A percentile compares a stretch with the other conserved stretches of the same genome.
phyloP scores from a whole-genome alignment of 1,140 invertebrate genomes.

The Bilobella aurantiaca region DNA sequence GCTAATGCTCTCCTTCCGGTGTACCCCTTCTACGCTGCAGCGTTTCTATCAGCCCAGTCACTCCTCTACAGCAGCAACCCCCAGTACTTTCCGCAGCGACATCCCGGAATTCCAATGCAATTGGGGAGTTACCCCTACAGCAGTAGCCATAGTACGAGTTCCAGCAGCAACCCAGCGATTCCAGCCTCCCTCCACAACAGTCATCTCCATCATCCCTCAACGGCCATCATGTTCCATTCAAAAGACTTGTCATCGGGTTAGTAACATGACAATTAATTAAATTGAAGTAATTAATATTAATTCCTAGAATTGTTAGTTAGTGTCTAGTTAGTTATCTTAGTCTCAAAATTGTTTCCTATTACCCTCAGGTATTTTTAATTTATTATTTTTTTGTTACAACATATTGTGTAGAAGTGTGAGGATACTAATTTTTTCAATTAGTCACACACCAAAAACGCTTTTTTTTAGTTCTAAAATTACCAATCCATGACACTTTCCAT shows the following conservation, averaged over 20 bases:
- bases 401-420: neutral
- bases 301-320: neutral
- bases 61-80: slow-evolving; percentile 27
- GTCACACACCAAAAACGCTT: no score
- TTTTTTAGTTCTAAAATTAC: no score
- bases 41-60: slow-evolving; percentile 33
- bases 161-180: neutral
- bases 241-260: slow-evolving; percentile 23
- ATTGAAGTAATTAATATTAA: neutral
- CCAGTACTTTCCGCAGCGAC: neutral
- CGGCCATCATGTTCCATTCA: slow-evolving; percentile 29
- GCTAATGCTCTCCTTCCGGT: slow-evolving; percentile 6
- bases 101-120: neutral
- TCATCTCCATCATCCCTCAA: slow-evolving; percentile 16
- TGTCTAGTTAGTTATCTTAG: neutral
- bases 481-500: no score
- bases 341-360: slow-evolving; percentile 9
- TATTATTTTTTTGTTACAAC: neutral
- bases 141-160: neutral
- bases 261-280: neutral
- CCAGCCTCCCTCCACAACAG: neutral
- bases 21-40: slow-evolving; percentile 34
- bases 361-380: no score
- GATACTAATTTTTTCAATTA: no score
- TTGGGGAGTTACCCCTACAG: neutral